These are phyloP conservation scores for Spinus pinus DNA, from an alignment of 2,797 vertebrate genomes.

Conservation along the genomic window DNA sequence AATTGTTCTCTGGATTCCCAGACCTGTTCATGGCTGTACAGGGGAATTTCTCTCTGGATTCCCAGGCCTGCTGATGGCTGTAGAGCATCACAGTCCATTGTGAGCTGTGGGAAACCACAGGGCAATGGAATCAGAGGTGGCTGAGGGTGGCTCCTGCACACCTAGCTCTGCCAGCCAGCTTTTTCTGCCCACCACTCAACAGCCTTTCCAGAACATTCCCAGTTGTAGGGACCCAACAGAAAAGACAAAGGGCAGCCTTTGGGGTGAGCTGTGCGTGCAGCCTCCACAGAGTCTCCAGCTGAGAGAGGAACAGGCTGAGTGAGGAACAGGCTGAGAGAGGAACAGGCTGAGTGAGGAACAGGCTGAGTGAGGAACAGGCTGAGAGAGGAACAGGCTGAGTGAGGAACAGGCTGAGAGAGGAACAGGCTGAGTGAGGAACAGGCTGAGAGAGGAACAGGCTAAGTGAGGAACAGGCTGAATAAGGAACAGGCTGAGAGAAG, in stretches of 20 bases:
- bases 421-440: no score
- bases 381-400: no score
- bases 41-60: background rate
- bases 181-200: background rate
- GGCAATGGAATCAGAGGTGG: fast-evolving
- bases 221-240: fast-evolving
- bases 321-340: no score
- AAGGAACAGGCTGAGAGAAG: no score
- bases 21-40: background rate
- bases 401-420: no score
- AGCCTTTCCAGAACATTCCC: background rate
- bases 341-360: background rate
- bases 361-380: no score
- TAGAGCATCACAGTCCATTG: fast-evolving
- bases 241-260: background rate
- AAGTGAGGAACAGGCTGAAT: no score
- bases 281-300: background rate
- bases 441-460: no score
- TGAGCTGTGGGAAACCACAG: background rate
- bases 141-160: background rate
- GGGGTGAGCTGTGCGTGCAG: fast-evolving
- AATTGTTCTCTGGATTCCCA: background rate
- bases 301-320: background rate
- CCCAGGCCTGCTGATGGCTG: background rate
- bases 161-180: background rate